A percentile compares a stretch with the other conserved stretches of the same genome.
These are phyloP conservation scores for Merops nubicus DNA, from an alignment of 2,113 vertebrate species.

Conservation along the genomic window DNA sequence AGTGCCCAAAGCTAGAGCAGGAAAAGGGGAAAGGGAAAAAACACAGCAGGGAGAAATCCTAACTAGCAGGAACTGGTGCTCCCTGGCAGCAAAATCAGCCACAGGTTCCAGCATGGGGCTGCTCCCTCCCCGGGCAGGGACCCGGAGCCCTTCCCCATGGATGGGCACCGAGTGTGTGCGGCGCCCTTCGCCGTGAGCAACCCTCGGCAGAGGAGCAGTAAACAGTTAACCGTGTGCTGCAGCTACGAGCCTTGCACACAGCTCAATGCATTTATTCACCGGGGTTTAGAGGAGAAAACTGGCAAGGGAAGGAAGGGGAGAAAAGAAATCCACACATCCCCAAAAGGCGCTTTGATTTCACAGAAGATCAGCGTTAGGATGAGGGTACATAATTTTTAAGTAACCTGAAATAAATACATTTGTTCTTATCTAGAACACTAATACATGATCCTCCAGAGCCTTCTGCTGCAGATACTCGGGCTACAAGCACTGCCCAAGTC, in stretches of 20 bases:
- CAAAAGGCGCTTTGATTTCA: not conserved
- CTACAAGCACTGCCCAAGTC: not conserved
- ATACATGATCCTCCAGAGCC: accelerated
- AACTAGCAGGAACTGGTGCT: not conserved
- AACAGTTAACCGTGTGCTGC: not conserved
- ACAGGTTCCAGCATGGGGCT: not conserved
- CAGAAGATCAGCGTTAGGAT: not conserved
- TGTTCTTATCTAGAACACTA: not conserved
- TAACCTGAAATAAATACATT: not conserved
- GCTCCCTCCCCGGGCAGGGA: not conserved
- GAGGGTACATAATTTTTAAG: accelerated
- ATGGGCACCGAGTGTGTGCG: accelerated
- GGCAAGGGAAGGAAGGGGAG: not conserved
- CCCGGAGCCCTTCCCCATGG: not conserved
- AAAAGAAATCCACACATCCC: not conserved
- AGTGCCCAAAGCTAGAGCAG: not conserved
- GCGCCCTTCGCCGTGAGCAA: accelerated
- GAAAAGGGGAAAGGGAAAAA: not conserved
- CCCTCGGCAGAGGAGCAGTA: not conserved
- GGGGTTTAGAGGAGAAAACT: not conserved
- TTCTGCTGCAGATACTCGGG: accelerated
- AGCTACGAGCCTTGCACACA: not conserved
- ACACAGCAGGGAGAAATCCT: not conserved
- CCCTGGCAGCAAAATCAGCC: not conserved
- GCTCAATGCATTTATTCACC: slow-evolving; percentile 22